These are phyloP conservation scores for Eulemur macaco DNA, from an alignment of 2,113 vertebrate genomes.

Conservation along the genomic window DNA sequence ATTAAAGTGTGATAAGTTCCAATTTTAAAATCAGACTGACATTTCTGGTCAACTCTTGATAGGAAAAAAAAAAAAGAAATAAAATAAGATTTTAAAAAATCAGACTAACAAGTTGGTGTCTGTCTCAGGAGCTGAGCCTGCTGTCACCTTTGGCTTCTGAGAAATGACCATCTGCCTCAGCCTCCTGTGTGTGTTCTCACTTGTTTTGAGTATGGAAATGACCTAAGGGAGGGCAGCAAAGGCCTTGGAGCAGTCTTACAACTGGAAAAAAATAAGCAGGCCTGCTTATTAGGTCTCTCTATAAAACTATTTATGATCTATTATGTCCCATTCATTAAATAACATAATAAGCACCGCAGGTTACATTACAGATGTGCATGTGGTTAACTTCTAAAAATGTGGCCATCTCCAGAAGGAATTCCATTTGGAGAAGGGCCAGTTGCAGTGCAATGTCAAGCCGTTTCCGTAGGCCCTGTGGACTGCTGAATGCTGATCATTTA, in stretches of 20 bases:
- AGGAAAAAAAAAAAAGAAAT: too few species aligned
- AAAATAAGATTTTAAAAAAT: not conserved
- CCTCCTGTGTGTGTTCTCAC: not conserved
- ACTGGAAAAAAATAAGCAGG: constrained; percentile 43
- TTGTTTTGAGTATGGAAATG: not conserved
- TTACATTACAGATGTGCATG: not conserved
- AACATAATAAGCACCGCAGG: not conserved
- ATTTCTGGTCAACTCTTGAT: too few species aligned
- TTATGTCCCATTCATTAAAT: constrained; percentile 29
- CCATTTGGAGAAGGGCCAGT: not conserved
- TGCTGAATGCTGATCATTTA: not conserved
- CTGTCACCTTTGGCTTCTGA: not conserved
- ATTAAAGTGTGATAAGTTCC: not conserved
- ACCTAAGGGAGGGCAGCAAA: not conserved
- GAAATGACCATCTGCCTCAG: not conserved
- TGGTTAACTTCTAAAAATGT: constrained; percentile 52
- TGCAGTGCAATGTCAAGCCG: constrained; percentile 13
- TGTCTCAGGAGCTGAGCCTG: not conserved
- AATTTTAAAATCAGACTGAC: not conserved
- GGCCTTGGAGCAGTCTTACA: not conserved
- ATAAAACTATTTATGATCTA: constrained; percentile 56
- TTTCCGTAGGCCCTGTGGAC: not conserved
- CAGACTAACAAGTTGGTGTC: not conserved
- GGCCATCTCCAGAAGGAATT: constrained; percentile 42
- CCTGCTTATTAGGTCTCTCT: not conserved